Evolutionary conservation across 2,888 invertebrate genomes (phyloP).

Genomic region (Metopia argyrocephala): DNA sequence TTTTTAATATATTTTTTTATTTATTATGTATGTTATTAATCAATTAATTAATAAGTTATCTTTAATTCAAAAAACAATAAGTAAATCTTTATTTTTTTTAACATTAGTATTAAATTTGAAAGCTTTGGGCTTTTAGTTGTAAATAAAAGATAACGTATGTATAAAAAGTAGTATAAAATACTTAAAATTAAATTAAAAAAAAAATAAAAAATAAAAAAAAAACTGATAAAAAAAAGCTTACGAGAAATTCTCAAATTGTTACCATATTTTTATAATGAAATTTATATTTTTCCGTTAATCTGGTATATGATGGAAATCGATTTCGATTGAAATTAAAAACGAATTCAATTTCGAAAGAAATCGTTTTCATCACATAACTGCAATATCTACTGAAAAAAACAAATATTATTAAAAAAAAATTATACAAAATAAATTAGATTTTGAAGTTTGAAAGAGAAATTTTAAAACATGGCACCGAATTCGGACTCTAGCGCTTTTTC

Average conservation of each 20-base stretch:
- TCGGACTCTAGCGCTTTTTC: too few relatives aligned
- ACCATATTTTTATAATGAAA: conserved; percentile 5
- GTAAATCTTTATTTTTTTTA: conserved; percentile 39
- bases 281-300: too few relatives aligned
- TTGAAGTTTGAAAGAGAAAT: too few relatives aligned
- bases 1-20: conserved; percentile 25
- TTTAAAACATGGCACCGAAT: too few relatives aligned
- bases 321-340: too few relatives aligned
- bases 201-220: neutral
- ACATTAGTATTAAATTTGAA: conserved; percentile 45
- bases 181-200: conserved; percentile 24
- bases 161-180: conserved; percentile 39
- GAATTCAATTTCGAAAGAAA: too few relatives aligned
- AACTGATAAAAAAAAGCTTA: conserved; percentile 19
- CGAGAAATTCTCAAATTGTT: conserved; percentile 23
- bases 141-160: conserved; percentile 21
- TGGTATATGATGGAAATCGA: too few relatives aligned
- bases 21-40: neutral
- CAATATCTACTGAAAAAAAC: conserved; percentile 32
- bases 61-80: conserved; percentile 47
- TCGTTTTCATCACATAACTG: too few relatives aligned
- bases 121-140: conserved; percentile 40
- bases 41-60: conserved; percentile 21
- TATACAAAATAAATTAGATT: neutral
- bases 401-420: conserved; percentile 1